phyloP scores from a whole-genome alignment of 2,888 invertebrate species.

The Panzeria rudis region DNA sequence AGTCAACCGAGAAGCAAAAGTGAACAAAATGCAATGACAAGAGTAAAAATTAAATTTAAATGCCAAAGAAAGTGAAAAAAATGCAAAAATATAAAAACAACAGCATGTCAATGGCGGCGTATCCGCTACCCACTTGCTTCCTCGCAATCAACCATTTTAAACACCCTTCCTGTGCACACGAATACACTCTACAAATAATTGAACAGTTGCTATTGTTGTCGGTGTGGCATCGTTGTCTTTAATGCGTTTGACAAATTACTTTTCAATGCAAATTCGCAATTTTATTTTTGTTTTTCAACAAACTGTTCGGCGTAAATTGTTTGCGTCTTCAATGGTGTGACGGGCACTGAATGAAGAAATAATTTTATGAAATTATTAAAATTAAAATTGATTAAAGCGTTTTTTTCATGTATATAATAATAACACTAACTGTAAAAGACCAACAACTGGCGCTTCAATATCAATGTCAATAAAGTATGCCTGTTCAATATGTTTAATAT shows the following conservation, averaged over 20 bases:
- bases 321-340: not conserved
- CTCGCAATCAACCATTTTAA: slow-evolving; percentile 35
- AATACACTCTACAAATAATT: slow-evolving; percentile 13
- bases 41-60: slow-evolving; percentile 78
- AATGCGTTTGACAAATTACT: slow-evolving; percentile 77
- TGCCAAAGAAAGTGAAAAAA: slow-evolving; percentile 76
- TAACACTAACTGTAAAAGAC: not conserved
- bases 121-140: slow-evolving; percentile 55
- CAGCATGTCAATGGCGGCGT: slow-evolving; percentile 70
- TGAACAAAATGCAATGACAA: slow-evolving; percentile 73
- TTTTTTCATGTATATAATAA: not conserved
- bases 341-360: slow-evolving; percentile 44
- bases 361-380: slow-evolving; percentile 73
- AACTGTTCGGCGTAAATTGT: slow-evolving; percentile 25
- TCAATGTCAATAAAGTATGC: slow-evolving; percentile 43
- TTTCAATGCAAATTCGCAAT: slow-evolving; percentile 77
- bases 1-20: slow-evolving; percentile 38
- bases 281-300: slow-evolving; percentile 41
- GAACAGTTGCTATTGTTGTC: slow-evolving; percentile 37
- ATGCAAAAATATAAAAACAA: slow-evolving; percentile 74
- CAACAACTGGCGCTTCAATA: slow-evolving; percentile 62
- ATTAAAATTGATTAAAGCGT: slow-evolving; percentile 62
- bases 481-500: slow-evolving; percentile 18
- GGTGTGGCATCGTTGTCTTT: slow-evolving; percentile 69
- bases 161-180: slow-evolving; percentile 24